These are phyloP conservation scores for Temnothorax curvispinosus DNA, from an alignment of 1,140 invertebrate genomes.

Conservation along the genomic window DNA sequence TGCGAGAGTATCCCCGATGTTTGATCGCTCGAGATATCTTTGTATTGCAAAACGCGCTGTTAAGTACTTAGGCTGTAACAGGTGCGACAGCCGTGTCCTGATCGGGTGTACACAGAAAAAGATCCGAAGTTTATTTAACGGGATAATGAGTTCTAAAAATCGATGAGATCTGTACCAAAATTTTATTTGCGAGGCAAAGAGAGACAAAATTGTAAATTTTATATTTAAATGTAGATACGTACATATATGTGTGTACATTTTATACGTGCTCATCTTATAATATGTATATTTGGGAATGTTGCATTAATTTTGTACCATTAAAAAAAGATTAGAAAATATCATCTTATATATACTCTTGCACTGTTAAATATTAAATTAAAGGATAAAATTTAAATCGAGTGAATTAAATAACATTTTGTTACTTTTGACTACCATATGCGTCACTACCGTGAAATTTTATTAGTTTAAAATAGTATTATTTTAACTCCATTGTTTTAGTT, in stretches of 20 bases:
- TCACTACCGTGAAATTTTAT: no score
- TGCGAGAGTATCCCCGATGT: not conserved
- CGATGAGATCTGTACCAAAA: not conserved
- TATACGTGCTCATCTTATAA: not conserved
- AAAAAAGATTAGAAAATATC: not conserved
- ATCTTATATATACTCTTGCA: not conserved
- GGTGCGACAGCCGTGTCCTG: constrained; percentile 6
- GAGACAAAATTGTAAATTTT: not conserved
- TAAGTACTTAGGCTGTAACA: constrained; percentile 23
- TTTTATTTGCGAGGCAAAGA: not conserved
- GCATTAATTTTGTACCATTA: not conserved
- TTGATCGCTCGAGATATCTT: constrained; percentile 51
- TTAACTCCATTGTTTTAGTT: no score
- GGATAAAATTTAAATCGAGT: no score
- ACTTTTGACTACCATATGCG: no score
- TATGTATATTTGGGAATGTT: not conserved
- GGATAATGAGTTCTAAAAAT: not conserved
- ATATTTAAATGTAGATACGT: not conserved
- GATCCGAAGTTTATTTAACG: not conserved
- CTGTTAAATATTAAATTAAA: no score
- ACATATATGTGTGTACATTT: not conserved
- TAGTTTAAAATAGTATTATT: no score
- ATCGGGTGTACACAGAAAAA: not conserved
- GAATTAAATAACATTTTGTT: no score
- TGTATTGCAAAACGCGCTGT: constrained; percentile 15